phyloP scores from a whole-genome alignment of 2,113 vertebrate genomes.

The Jaculus jaculus region DNA sequence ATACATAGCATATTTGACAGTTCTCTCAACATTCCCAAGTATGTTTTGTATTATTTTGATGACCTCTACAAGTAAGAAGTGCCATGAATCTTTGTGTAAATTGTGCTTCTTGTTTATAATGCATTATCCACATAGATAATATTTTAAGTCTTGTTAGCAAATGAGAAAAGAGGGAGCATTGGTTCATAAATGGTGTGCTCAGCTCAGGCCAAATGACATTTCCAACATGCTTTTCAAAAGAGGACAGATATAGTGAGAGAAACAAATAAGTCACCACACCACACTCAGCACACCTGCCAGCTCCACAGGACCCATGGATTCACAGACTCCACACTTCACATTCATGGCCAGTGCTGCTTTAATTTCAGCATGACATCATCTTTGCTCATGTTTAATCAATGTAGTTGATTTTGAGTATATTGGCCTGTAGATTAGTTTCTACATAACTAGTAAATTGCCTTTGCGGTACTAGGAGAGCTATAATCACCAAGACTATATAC shows the following conservation, averaged over 20 bases:
- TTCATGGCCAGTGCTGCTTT: neutral
- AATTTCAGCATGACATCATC: neutral
- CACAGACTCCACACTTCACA: neutral
- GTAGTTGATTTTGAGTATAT: conserved; percentile 16
- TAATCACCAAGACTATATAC: conserved; percentile 30
- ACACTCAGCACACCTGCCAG: neutral
- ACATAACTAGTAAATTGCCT: conserved; percentile 5
- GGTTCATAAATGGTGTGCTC: neutral
- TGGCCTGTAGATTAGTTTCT: neutral
- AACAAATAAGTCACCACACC: neutral
- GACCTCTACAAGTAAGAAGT: neutral
- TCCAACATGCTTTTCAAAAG: neutral
- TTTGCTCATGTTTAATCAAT: neutral
- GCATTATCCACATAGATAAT: neutral
- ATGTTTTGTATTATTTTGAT: neutral
- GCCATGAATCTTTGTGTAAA: neutral
- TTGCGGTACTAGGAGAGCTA: neutral
- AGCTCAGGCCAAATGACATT: neutral
- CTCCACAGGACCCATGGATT: neutral
- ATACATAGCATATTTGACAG: neutral
- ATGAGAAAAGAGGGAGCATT: conserved; percentile 12
- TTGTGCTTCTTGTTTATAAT: neutral
- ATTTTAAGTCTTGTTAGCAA: conserved; percentile 5
- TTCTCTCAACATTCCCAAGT: neutral
- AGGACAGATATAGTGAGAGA: neutral